These are phyloP conservation scores for Epizoanthus illoricatus DNA, from an alignment of 92 coral and sea anemone species.

Conservation along the genomic window DNA sequence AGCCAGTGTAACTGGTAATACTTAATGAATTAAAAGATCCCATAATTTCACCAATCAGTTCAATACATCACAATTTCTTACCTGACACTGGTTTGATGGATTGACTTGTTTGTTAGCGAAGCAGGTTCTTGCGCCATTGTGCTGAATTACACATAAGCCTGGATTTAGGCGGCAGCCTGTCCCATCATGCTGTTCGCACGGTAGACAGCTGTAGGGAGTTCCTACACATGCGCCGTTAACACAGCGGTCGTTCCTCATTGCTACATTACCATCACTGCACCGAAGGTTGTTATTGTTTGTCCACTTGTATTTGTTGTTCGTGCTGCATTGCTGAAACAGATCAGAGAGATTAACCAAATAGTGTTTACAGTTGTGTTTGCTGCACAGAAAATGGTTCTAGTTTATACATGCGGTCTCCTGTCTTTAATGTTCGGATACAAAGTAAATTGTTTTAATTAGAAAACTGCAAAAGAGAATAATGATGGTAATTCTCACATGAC, in stretches of 20 bases:
- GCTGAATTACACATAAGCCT: constrained; percentile 58
- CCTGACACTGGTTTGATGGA: constrained; percentile 81
- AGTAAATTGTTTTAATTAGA: no score
- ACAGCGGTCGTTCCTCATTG: constrained; percentile 61
- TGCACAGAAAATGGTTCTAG: no score
- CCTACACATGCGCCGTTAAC: constrained; percentile 67
- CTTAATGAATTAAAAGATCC: no score
- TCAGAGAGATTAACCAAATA: no score
- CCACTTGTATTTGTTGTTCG: constrained; percentile 50
- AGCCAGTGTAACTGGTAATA: no score
- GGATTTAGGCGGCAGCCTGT: constrained; percentile 60
- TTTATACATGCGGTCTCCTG: no score
- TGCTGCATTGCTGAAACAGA: constrained; percentile 65
- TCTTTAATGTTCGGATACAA: no score
- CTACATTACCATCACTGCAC: no score
- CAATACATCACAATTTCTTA: not conserved
- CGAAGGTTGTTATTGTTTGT: constrained; percentile 50
- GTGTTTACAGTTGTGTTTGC: no score
- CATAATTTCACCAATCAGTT: no score
- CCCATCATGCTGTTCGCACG: constrained; percentile 67
- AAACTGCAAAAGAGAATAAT: no score
- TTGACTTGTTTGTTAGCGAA: constrained; percentile 51
- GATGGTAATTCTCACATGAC: no score
- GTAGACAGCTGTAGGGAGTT: constrained; percentile 66
- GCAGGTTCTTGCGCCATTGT: constrained; percentile 54